phyloP scores from a whole-genome alignment of 2,888 invertebrate species.

The Torymus aiolomorphi region DNA sequence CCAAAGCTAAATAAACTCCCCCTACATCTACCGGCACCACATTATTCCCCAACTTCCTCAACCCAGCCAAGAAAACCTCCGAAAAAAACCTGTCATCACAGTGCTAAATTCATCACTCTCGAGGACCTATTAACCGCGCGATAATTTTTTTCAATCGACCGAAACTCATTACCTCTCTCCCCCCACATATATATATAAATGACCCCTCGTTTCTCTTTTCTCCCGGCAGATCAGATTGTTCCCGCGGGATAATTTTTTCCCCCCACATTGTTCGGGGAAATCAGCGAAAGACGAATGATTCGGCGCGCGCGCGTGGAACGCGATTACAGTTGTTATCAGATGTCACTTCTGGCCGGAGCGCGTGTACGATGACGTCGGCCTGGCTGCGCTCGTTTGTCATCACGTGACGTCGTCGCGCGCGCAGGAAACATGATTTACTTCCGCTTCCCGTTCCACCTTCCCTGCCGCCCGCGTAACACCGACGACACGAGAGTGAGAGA shows the following conservation, averaged over 20 bases:
- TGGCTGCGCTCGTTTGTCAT: slow-evolving; percentile 72
- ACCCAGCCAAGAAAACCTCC: background rate
- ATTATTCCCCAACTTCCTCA: too few relatives aligned
- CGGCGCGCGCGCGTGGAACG: slow-evolving; percentile 61
- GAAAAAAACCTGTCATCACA: background rate
- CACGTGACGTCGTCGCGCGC: slow-evolving; percentile 69
- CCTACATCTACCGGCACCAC: too few relatives aligned
- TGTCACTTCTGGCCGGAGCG: slow-evolving; percentile 66
- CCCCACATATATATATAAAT: slow-evolving; percentile 2
- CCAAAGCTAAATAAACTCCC: too few relatives aligned
- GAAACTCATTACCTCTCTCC: slow-evolving; percentile 27
- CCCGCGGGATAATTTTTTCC: slow-evolving; percentile 37
- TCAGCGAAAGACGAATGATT: slow-evolving; percentile 51
- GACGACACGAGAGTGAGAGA: too few relatives aligned
- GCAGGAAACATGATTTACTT: slow-evolving; percentile 74
- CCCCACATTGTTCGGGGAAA: slow-evolving; percentile 36
- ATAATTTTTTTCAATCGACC: slow-evolving; percentile 28
- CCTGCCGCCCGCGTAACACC: slow-evolving; percentile 52
- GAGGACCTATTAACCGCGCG: slow-evolving; percentile 22
- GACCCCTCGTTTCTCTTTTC: background rate
- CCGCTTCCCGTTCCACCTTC: slow-evolving; percentile 65
- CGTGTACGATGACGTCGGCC: slow-evolving; percentile 65
- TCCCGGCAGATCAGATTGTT: slow-evolving; percentile 6
- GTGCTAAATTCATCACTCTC: slow-evolving; percentile 15
- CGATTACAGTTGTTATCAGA: slow-evolving; percentile 75